Conservation (phyloP, 92 coral and sea anemone genomes). For the Epizoanthus scotinus region DNA sequence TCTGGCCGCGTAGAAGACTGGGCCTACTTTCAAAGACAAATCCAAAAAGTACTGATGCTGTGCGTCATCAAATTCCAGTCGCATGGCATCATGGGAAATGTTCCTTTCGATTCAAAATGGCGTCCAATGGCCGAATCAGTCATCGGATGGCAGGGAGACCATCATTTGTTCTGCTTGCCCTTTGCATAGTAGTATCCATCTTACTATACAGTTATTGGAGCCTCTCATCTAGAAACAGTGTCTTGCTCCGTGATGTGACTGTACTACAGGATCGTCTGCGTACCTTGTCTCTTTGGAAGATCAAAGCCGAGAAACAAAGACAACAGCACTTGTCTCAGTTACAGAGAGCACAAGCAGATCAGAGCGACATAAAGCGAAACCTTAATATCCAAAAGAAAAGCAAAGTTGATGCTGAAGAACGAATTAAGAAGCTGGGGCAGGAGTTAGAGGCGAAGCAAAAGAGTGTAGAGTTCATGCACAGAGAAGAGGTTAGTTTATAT, state of each 20-base stretch:
- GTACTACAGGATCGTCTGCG: constrained; percentile 72
- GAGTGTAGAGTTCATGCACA: constrained; percentile 16
- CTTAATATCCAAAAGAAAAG: neutral
- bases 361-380: neutral
- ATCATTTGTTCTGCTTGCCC: constrained; percentile 71
- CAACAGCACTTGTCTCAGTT: neutral
- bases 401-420: neutral
- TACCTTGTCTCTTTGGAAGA: constrained; percentile 55
- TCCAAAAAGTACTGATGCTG: too few species aligned
- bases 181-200: constrained; percentile 60
- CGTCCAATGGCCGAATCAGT: constrained; percentile 62
- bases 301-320: constrained; percentile 53
- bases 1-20: too few species aligned
- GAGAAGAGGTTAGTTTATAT: constrained; percentile 20
- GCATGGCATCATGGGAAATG: constrained; percentile 38
- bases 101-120: constrained; percentile 43
- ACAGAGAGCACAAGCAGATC: neutral
- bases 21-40: too few species aligned
- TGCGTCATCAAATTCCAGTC: neutral
- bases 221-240: constrained; percentile 79
- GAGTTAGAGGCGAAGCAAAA: neutral
- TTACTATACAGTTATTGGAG: constrained; percentile 92
- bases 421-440: neutral
- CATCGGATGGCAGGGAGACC: constrained; percentile 55
- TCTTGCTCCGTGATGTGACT: constrained; percentile 69